These are phyloP conservation scores for Prinia subflava DNA, from an alignment of 2,113 vertebrate genomes.

Conservation along the genomic window DNA sequence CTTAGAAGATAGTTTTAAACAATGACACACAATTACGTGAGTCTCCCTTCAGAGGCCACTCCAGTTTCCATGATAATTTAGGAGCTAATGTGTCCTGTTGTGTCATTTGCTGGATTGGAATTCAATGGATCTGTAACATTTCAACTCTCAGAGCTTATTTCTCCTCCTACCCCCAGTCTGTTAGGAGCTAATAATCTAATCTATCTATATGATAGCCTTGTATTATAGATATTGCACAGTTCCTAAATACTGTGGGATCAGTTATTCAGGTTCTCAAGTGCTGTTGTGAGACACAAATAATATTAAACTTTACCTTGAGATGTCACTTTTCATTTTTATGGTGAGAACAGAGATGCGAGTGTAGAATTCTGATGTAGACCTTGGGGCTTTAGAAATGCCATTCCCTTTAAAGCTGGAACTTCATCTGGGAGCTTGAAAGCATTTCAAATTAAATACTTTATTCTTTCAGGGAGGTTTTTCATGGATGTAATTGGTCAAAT, in stretches of 20 bases:
- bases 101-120: background rate
- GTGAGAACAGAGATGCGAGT: background rate
- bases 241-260: background rate
- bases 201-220: background rate
- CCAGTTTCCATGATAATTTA: background rate
- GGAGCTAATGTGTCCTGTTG: background rate
- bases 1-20: background rate
- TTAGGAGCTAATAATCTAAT: background rate
- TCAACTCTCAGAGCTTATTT: background rate
- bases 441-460: background rate
- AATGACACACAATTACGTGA: fast-evolving
- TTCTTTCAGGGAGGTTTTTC: background rate
- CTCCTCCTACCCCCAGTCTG: background rate
- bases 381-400: background rate
- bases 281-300: background rate
- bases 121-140: background rate
- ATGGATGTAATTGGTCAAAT: background rate
- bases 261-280: background rate
- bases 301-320: background rate
- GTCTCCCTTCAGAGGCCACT: background rate
- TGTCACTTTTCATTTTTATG: background rate
- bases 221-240: background rate
- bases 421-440: background rate
- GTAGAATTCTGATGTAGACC: background rate
- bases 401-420: background rate